Base-by-base conservation (phyloP, 2,888 invertebrate species). In the Ophraella communa region DNA sequence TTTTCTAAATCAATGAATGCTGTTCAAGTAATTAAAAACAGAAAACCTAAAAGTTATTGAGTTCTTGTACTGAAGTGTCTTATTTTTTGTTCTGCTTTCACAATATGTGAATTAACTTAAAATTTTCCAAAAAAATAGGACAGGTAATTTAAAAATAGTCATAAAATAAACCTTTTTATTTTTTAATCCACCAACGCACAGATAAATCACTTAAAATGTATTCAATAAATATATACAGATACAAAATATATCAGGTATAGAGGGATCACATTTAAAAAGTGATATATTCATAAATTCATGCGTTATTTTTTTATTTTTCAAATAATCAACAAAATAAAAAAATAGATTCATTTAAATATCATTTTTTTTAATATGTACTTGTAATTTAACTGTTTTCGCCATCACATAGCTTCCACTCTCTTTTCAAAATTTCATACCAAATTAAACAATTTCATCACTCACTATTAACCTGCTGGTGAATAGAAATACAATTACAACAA, bases 251-350 rank as follows among this genome's bases (percentile, higher is more conserved):
- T 47, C 47, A 33, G 47, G 49, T 35, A 17, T 47, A 35, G 21
- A 33, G n/a, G 49, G 49, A 58, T 58, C 58, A 58, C 58, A 58
- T 58, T 20, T 56, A 56, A 47, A n/a, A 27, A 57, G 30, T 44
- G 11, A 44, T 44, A 44, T 20, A 44, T 17, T 44, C 11, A 20
- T 17, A 20, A 42, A 42, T 42, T 3, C 4, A 17, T 17, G 5
- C 5, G 11, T 42, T 14, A 11, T 10, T 44, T 10, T 44, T 17
- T 42, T 14, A 11, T 10, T 44, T 10, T 44, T 17, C 5, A 44
- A 44, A 44, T 5, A 20, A 44, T 44, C 18, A 17, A 20, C 20
- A 7, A 20, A 20, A 44, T 44, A 20, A 44, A 20, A 44, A 44
- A 20, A 44, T 20, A 44, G 17, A 44, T 18, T 44, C 44, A 20